phyloP scores from a whole-genome alignment of 2,113 vertebrate genomes.

The Chroicocephalus ridibundus region DNA sequence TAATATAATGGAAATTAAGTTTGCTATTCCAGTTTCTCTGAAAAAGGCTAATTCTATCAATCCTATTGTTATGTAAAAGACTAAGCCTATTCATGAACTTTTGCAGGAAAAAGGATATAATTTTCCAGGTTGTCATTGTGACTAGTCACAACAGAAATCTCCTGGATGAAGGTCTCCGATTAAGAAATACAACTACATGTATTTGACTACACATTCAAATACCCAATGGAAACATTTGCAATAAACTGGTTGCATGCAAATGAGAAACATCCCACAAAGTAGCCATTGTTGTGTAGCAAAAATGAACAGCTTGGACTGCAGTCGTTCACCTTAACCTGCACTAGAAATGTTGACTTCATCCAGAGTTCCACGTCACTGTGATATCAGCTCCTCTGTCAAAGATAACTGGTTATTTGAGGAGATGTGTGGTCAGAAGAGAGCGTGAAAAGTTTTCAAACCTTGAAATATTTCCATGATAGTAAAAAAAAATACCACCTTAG shows the following conservation, averaged over 20 bases:
- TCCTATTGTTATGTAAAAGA: neutral
- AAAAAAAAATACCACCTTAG: neutral
- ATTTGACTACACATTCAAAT: neutral
- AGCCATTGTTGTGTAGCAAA: neutral
- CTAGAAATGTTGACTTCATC: neutral
- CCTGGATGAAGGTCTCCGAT: neutral
- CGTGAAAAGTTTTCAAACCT: neutral
- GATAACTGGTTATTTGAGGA: neutral
- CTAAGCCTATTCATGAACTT: neutral
- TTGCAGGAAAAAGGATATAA: neutral
- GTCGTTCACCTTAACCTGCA: neutral
- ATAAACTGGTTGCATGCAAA: neutral
- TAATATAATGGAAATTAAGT: neutral
- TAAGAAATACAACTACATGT: neutral
- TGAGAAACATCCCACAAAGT: neutral
- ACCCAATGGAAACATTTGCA: neutral
- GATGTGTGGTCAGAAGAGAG: neutral
- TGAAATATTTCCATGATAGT: neutral
- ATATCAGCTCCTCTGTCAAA: neutral
- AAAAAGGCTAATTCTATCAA: neutral
- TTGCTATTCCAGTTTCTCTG: neutral
- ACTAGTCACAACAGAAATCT: neutral
- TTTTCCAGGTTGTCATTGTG: neutral
- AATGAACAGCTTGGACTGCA: neutral
- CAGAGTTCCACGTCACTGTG: neutral